Base-by-base conservation (phyloP, 2,888 invertebrate species). In the Nasonia oneida region DNA sequence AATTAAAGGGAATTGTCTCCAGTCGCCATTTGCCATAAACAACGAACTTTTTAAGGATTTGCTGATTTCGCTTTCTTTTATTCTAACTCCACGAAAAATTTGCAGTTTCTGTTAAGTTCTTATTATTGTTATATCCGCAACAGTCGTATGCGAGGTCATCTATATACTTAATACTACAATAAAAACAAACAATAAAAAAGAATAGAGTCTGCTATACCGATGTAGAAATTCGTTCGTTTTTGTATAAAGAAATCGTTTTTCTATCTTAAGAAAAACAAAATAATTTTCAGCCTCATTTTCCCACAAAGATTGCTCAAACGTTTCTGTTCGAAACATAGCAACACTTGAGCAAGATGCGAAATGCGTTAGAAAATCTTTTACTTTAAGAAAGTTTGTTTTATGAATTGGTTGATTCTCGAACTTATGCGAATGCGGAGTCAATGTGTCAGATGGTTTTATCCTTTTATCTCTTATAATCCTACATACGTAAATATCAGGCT, bases 1-100 rank as follows among this genome's bases (percentile, higher is more conserved):
- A 29, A 81, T 78, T 64, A 64, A 81, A 3, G 53, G 77, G 81
- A 86, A 80, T 53, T 71, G 71, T 89, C 86, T 87, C 89, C 89
- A 86, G 89, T 90, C 90, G 89, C 88, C 90, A 89, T 89, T 89
- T 89, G 88, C 88, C 88, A 79, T 57, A 74, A 78, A 81, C 61
- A 47, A 81, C 42, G 14, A 81, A 81, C 50, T 61, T 77, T 42
- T 79, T 14, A 79, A 74, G 70, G 79, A 75, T 39, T 70, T 57
- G 37, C 61, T 83, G 57, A 70, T 81, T 81, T 74, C n/a, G 50
- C 57, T 81, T 71, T 87, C 50, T 42, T 83, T 85, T 82, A 77
- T 81, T 70, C 39, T 71, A 74, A 81, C 74, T 86, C 50, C 77
- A 86, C 73, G 77, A 84, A 84, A 84, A 83, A 84, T 81, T 82